A percentile compares a stretch with the other conserved stretches of the same genome.
Conservation (phyloP, 2,113 vertebrate genomes). For the Fregata magnificens region DNA sequence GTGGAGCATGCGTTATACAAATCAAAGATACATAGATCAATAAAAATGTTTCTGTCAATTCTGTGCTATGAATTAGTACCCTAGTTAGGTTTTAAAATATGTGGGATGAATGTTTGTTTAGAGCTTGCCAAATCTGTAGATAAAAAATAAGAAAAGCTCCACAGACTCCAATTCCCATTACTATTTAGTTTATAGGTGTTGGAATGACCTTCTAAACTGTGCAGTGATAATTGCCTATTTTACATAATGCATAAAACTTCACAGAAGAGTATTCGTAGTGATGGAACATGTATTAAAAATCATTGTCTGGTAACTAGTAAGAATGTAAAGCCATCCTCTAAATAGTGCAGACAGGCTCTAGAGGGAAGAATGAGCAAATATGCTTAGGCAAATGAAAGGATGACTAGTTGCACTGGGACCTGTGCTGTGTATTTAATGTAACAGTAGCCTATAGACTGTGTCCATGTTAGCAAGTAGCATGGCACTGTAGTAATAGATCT, state of each 20-base stretch:
- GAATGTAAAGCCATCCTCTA: conserved; percentile 54
- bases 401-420: background rate
- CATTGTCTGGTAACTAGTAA: conserved; percentile 27
- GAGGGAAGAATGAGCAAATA: conserved; percentile 33
- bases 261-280: background rate
- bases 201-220: conserved; percentile 46
- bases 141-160: background rate
- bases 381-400: background rate
- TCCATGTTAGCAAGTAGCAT: background rate
- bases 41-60: background rate
- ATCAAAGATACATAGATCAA: background rate
- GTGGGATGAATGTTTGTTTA: background rate
- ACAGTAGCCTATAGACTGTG: background rate
- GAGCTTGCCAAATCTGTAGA: background rate
- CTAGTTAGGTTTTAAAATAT: background rate
- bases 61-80: background rate
- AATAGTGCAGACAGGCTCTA: conserved; percentile 14
- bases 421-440: accelerated
- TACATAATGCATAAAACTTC: conserved; percentile 37
- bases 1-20: background rate
- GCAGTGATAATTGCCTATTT: conserved; percentile 46
- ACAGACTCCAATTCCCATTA: background rate
- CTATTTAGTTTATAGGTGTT: background rate
- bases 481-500: background rate
- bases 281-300: conserved; percentile 41